Evolutionary conservation across 2,113 vertebrate genomes (phyloP).

Genomic region (Vicugna pacos): DNA sequence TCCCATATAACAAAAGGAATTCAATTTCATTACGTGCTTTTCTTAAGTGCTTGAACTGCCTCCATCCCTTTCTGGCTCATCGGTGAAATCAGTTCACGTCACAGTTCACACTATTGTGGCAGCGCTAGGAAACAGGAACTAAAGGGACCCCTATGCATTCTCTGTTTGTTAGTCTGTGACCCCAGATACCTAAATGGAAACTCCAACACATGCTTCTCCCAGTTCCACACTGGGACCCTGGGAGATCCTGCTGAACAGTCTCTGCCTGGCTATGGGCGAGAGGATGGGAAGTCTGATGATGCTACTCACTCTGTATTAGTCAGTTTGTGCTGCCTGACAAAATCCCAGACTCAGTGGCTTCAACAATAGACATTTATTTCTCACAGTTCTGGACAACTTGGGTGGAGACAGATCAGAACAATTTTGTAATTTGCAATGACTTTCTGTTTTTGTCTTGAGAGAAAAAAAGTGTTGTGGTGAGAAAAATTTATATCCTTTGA

Average conservation of each 20-base stretch:
- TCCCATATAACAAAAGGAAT: background rate
- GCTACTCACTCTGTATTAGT: background rate
- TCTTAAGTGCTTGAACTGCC: background rate
- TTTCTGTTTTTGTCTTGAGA: conserved; percentile 25
- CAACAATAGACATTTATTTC: background rate
- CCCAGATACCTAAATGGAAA: background rate
- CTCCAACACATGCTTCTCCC: too few species aligned
- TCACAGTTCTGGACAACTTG: background rate
- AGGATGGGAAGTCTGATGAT: accelerated
- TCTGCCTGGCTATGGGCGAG: background rate
- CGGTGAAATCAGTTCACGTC: too few species aligned
- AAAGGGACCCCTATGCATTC: too few species aligned
- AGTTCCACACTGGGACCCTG: background rate
- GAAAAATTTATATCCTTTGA: background rate
- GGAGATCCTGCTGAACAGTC: background rate
- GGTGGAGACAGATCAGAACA: background rate
- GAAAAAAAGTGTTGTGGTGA: background rate
- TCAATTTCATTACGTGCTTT: background rate
- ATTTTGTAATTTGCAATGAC: background rate
- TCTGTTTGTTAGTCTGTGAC: background rate
- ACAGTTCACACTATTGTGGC: background rate
- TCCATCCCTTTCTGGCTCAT: background rate
- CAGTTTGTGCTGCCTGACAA: background rate
- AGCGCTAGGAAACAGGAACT: background rate
- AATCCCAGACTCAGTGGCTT: background rate